phyloP scores from a whole-genome alignment of 2,888 invertebrate genomes.

The Drosophila testacea region DNA sequence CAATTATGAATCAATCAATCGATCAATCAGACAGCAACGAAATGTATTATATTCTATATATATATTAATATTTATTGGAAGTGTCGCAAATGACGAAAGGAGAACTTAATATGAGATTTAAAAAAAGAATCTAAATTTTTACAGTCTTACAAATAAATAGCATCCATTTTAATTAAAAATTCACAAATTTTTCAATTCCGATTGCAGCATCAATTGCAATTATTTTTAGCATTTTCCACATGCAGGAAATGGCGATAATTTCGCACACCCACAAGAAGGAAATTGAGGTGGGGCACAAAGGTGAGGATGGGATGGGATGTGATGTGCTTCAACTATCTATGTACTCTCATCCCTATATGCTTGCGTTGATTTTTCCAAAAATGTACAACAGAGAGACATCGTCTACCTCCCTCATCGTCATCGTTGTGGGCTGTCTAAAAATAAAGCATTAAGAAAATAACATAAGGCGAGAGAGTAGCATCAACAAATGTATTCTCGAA shows the following conservation, averaged over 20 bases:
- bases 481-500: slow-evolving; percentile 55
- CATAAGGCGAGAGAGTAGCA: slow-evolving; percentile 27
- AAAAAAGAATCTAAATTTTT: slow-evolving; percentile 69
- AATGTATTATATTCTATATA: slow-evolving; percentile 74
- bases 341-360: slow-evolving; percentile 14
- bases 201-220: slow-evolving; percentile 8
- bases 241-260: slow-evolving; percentile 66
- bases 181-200: not conserved
- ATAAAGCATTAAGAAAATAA: slow-evolving; percentile 50
- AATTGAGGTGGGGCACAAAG: slow-evolving; percentile 21
- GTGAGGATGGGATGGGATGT: slow-evolving; percentile 12
- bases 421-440: slow-evolving; percentile 59
- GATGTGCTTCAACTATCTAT: slow-evolving; percentile 6
- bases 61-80: slow-evolving; percentile 79
- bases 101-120: slow-evolving; percentile 58
- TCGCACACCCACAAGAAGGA: slow-evolving; percentile 10
- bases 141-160: slow-evolving; percentile 75
- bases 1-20: slow-evolving; percentile 24
- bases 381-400: slow-evolving; percentile 34
- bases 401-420: slow-evolving; percentile 42
- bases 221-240: slow-evolving; percentile 27
- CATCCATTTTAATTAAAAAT: slow-evolving; percentile 67
- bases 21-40: slow-evolving; percentile 65
- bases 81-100: slow-evolving; percentile 62
- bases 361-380: slow-evolving; percentile 45